Evolutionary conservation across 2,888 invertebrate genomes (phyloP), one percentile per base, ranked within the genome.

Genomic region (Polyommatus iphigenia): DNA sequence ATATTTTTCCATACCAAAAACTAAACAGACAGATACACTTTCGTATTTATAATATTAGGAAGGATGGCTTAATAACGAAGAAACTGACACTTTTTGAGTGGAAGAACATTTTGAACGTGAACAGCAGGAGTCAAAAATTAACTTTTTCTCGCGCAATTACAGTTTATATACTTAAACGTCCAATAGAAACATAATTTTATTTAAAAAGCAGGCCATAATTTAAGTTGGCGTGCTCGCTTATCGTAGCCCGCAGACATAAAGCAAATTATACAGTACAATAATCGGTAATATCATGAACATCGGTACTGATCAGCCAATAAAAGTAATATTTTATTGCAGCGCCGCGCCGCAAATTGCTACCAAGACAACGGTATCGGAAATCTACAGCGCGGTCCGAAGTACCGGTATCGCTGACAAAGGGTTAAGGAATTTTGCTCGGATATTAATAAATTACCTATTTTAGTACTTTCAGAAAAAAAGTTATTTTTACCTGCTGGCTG

Each of bases 261-360:
- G 29, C 50, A 80, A 79, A 79, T 80, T 80, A 78, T 80, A 73
- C 80, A 78, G 73, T 78, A 73, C 67, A 76, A 81, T 79, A 75
- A 80, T 80, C 78, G 71, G 79, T 78, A 82, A 82, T 81, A 79
- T 80, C 81, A 80, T 79, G 81, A 75, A 75, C 75, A 75, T 75
- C 79, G 79, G 78, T 77, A 80, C 80, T 79, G 79, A 78, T 81
- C 79, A n/a, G 73, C 79, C 79, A 81, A 81, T 81, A 81, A 80
- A 78, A 54, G 76, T 73, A 79, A 78, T 80, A 75, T 79, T 78
- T 78, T 80, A 77, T 79, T 78, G 77, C 80, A 79, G 79, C 78
- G 73, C 77, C 76, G 78, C 77, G 79, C 76, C 78, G 76, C 77
- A 80, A 80, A 82, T 81, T 81, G 81, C 79, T 78, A 79, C 75